A percentile compares a stretch with the other conserved stretches of the same genome.
Conservation (phyloP, 2,113 vertebrate genomes). For the Siniperca chuatsi region DNA sequence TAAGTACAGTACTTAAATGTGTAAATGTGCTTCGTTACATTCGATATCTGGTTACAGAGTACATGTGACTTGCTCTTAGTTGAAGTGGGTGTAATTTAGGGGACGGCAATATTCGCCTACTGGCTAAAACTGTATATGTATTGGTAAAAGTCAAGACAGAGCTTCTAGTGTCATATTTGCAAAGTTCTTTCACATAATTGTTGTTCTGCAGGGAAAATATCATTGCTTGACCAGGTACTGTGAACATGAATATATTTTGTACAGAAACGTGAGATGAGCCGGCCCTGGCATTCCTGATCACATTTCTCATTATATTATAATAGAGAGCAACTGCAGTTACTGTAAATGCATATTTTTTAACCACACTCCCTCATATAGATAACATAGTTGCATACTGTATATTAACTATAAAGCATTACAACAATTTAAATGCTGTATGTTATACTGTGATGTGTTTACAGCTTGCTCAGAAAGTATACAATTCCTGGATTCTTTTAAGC, state of each 20-base stretch:
- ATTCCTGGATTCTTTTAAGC: not conserved
- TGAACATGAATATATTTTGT: not conserved
- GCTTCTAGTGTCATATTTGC: too few relatives aligned
- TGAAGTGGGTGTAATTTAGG: too few relatives aligned
- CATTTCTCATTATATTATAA: not conserved
- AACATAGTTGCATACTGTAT: not conserved
- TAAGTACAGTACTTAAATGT: too few relatives aligned
- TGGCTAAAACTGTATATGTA: not conserved
- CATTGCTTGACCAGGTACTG: not conserved
- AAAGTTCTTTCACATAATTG: not conserved
- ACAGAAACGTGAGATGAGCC: too few relatives aligned
- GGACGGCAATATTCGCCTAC: too few relatives aligned
- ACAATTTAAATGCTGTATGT: not conserved
- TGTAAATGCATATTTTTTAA: not conserved
- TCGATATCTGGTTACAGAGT: too few relatives aligned
- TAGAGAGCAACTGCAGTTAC: not conserved
- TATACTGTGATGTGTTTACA: not conserved
- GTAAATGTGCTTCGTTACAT: too few relatives aligned
- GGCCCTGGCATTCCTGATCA: not conserved
- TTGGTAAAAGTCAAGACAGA: not conserved
- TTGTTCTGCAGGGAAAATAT: not conserved
- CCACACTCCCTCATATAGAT: not conserved
- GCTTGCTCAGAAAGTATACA: not conserved
- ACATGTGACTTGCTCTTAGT: too few relatives aligned
- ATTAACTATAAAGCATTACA: not conserved